Conservation (phyloP, 2,797 vertebrate genomes). For the Megalops cyprinoides region DNA sequence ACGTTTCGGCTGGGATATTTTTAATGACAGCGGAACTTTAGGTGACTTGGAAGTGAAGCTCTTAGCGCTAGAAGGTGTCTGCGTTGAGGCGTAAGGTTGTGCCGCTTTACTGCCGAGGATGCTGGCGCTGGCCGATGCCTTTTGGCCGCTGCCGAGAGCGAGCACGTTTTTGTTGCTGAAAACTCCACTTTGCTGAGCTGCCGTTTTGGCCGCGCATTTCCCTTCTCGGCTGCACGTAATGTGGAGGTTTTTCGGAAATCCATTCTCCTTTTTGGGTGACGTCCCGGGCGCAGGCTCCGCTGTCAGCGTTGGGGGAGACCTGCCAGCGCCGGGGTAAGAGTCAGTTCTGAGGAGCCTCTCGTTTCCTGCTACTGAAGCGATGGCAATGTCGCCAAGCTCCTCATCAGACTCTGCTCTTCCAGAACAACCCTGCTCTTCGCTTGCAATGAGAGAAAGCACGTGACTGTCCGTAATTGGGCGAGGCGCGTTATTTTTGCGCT, state of each 20-base stretch:
- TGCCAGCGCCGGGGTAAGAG: conserved; percentile 54
- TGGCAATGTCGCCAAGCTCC: conserved; percentile 50
- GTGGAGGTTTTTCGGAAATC: conserved; percentile 55
- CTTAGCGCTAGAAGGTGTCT: conserved; percentile 51
- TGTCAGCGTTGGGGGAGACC: conserved; percentile 48
- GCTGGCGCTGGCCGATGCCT: conserved; percentile 52
- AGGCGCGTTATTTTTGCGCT: conserved; percentile 84
- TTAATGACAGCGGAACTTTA: conserved; percentile 61
- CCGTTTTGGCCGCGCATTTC: conserved; percentile 46
- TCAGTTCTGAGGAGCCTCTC: too few species aligned
- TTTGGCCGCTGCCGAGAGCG: conserved; percentile 61
- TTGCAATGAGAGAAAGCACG: conserved; percentile 84
- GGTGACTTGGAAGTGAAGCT: conserved; percentile 46
- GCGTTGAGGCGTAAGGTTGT: conserved; percentile 46
- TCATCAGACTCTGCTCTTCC: conserved; percentile 23
- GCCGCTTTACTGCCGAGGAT: conserved; percentile 48
- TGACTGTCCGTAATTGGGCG: conserved; percentile 85
- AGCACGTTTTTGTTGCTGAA: conserved; percentile 68
- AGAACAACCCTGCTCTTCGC: conserved; percentile 67
- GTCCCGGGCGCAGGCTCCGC: conserved; percentile 36
- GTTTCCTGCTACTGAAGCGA: conserved; percentile 38
- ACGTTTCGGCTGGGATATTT: conserved; percentile 63
- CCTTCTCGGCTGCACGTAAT: conserved; percentile 55
- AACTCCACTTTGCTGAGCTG: conserved; percentile 56
- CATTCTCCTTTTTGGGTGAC: conserved; percentile 43